phyloP scores from a whole-genome alignment of 2,888 invertebrate species.

The Petrolisthes cinctipes region DNA sequence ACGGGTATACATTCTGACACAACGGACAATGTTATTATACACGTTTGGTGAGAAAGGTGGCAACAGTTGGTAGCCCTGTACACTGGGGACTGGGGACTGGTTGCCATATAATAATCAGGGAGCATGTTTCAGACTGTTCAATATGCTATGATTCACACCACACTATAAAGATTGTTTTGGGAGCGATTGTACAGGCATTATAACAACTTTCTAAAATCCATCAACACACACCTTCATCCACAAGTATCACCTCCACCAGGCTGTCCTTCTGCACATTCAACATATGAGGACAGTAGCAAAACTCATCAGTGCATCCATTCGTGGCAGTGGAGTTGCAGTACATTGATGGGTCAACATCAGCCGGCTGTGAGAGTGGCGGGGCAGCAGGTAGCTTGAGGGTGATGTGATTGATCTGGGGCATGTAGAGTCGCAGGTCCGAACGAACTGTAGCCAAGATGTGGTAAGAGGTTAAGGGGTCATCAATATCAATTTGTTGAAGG shows the following conservation, averaged over 20 bases:
- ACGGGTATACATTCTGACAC: too few species aligned
- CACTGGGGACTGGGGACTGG: too few species aligned
- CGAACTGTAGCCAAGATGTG: constrained; percentile 72
- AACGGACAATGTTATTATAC: too few species aligned
- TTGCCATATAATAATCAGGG: too few species aligned
- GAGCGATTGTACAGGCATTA: background rate
- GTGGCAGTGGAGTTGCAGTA: constrained; percentile 50
- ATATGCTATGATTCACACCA: background rate
- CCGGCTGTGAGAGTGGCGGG: constrained; percentile 79
- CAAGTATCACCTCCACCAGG: constrained; percentile 85
- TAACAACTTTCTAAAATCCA: background rate
- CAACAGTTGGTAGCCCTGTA: too few species aligned
- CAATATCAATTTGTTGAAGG: too few species aligned
- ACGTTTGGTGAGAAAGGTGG: too few species aligned
- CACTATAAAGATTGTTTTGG: background rate
- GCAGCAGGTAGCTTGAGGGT: constrained; percentile 82
- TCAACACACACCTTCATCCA: constrained; percentile 80
- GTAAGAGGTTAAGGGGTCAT: too few species aligned
- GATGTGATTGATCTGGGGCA: constrained; percentile 90
- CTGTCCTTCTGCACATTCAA: constrained; percentile 82
- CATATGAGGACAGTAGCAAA: constrained; percentile 87
- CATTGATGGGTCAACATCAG: constrained; percentile 69
- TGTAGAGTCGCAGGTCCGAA: constrained; percentile 72
- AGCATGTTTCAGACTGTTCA: too few species aligned
- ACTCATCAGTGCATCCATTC: constrained; percentile 77